Base-by-base conservation (phyloP, 2,888 invertebrate species). In the Lasiommata megera region DNA sequence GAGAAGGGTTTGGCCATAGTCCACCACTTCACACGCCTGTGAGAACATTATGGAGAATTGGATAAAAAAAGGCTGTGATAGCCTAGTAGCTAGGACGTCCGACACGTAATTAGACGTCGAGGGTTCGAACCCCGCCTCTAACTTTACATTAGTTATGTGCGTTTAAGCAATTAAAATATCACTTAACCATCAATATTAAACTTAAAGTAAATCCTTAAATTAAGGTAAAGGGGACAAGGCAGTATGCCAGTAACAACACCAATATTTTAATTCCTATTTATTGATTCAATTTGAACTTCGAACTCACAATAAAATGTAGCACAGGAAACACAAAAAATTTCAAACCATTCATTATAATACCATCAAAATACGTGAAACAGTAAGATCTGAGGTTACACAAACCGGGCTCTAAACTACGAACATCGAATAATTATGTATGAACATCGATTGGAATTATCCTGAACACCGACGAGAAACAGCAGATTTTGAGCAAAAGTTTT, bases 241-340 rank as follows among this genome's bases (percentile, higher is more conserved):
- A 53, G 12, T 12, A 53, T 38, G 76, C 84, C 72, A 86, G 70
- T 88, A 80, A 89, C 11, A 90, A 88, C 81, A 80, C 82, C 67
- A 79, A 84, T 88, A 77, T 84, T 84, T 83, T 79, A 76, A 82
- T 88, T 79, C 85, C 89, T 89, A 89, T 90, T 90, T 90, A 90
- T 89, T 89, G 88, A 90, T 88, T 89, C 88, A 89, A 88, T 89
- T 89, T 90, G 89, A 90, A 89, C 89, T 88, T 89, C 79, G 85
- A 89, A 89, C 88, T 89, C 88, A 89, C 89, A 89, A 87, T 89
- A 82, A 89, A 88, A 89, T 88, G 89, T 87, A 89, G 89, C 88
- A 88, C 82, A 85, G 84, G 81, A 80, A 89, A 88, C 88, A 89
- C 85, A 90, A 88, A 87, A 79, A 74, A 75, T 76, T 74, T 82